A percentile compares a stretch with the other conserved stretches of the same genome.
These are phyloP conservation scores for Alsophila aescularia DNA, from an alignment of 2,888 invertebrate species.

Conservation along the genomic window DNA sequence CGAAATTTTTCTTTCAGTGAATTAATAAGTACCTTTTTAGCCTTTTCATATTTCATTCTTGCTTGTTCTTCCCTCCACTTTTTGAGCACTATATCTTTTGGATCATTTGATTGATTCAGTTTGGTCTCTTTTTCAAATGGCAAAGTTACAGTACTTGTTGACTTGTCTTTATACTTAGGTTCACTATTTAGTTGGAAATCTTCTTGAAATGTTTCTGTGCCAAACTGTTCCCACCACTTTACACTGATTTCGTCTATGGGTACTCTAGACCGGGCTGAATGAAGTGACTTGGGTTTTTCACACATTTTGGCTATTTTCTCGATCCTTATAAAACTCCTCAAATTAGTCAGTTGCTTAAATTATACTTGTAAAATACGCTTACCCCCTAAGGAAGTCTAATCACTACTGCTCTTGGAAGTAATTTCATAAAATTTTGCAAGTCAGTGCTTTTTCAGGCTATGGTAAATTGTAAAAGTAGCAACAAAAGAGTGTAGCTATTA, in stretches of 20 bases:
- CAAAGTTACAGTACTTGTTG: constrained; percentile 46
- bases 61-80: constrained; percentile 72
- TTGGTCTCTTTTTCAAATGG: constrained; percentile 45
- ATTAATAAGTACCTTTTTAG: constrained; percentile 72
- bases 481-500: constrained; percentile 42
- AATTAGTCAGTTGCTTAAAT: no score
- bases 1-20: constrained; percentile 75
- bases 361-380: constrained; percentile 21
- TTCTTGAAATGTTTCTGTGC: constrained; percentile 33
- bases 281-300: constrained; percentile 47
- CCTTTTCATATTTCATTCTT: constrained; percentile 66
- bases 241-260: constrained; percentile 64
- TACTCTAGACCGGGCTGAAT: constrained; percentile 68
- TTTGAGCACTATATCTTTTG: constrained; percentile 67
- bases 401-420: constrained; percentile 42
- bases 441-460: constrained; percentile 40
- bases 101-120: constrained; percentile 35
- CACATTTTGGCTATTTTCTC: constrained; percentile 47
- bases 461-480: constrained; percentile 29
- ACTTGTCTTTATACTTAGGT: constrained; percentile 47
- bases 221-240: constrained; percentile 67
- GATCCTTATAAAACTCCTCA: neutral
- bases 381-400: constrained; percentile 25
- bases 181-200: constrained; percentile 39
- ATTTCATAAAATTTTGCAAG: constrained; percentile 45